Base-by-base conservation (phyloP, 2,888 invertebrate species). In the Drosophila niveifrons region DNA sequence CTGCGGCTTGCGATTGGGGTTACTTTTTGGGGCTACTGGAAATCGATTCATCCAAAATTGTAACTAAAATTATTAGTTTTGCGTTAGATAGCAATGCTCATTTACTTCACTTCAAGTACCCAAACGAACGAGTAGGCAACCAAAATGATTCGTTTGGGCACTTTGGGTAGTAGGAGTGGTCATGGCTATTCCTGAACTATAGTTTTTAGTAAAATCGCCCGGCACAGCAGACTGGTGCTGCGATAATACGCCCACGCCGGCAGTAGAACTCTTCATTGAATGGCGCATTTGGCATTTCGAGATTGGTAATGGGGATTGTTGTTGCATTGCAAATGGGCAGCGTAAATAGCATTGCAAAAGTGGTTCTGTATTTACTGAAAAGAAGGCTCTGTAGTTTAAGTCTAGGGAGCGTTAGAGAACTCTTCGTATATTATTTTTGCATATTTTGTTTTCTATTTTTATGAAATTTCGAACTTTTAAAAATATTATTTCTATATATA, bases 111-210 rank as follows among this genome's bases (percentile, higher is more conserved):
- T 91, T 77, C 11, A 82, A 90, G 79, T 88, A 48, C 91, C 91
- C 91, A 91, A 91, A 92, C 91, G 90, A 91, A 92, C 91, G 90
- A 91, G 23, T 23, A 23, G 63, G 53, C 61, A 69, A n/a, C 36
- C 36, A n/a, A 36, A n/a, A 6, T 75, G 71, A 84, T 82, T 89
- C 91, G 91, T 86, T 92, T 91, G 92, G 90, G 91, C 86, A 87
- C 73, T 86, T 85, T 88, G 86, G 88, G 92, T 91, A 88, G 88
- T 89, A 91, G 90, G 88, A 92, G 90, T 92, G 92, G 90, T 85
- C 92, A 92, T 92, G 91, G 90, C 92, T 92, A 92, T 91, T 90
- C 89, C 92, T 91, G 82, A 92, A 92, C 91, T 91, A 91, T 90
- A 74, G 88, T 90, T 91, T 91, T 89, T 82, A 90, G 82, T 87